These are phyloP conservation scores for Distichodus sexfasciatus DNA, from an alignment of 2,797 vertebrate genomes.

Conservation along the genomic window DNA sequence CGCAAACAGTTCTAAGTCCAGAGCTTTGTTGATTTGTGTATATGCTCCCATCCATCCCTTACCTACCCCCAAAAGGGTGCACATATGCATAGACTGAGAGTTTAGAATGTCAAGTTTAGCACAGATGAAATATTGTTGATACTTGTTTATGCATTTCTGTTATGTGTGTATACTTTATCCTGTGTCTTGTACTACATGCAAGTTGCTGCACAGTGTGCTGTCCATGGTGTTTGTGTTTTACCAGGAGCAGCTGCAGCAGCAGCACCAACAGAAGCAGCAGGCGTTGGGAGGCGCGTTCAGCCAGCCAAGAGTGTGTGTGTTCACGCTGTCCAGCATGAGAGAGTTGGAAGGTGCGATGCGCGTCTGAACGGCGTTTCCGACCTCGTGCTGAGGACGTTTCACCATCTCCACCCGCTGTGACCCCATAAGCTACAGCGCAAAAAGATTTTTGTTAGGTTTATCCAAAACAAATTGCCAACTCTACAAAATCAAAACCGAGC, in stretches of 20 bases:
- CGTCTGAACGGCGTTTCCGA: conserved; percentile 69
- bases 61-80: no score
- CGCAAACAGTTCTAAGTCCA: background rate
- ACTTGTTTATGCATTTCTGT: background rate
- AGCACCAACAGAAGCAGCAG: conserved; percentile 99
- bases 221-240: no score
- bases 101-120: background rate
- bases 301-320: conserved; percentile 67
- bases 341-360: conserved; percentile 70
- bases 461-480: no score
- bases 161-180: no score
- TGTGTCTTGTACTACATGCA: no score
- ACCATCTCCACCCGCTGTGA: conserved; percentile 77
- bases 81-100: background rate
- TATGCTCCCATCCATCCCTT: no score
- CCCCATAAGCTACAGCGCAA: conserved; percentile 67
- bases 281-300: conserved; percentile 77
- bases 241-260: conserved; percentile 98
- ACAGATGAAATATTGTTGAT: background rate
- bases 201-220: no score
- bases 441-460: background rate
- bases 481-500: no score
- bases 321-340: conserved; percentile 62
- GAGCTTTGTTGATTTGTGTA: background rate
- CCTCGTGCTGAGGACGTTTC: conserved; percentile 79